Conservation (phyloP, 2,797 vertebrate genomes). For the Neosilurus hyrtlii region DNA sequence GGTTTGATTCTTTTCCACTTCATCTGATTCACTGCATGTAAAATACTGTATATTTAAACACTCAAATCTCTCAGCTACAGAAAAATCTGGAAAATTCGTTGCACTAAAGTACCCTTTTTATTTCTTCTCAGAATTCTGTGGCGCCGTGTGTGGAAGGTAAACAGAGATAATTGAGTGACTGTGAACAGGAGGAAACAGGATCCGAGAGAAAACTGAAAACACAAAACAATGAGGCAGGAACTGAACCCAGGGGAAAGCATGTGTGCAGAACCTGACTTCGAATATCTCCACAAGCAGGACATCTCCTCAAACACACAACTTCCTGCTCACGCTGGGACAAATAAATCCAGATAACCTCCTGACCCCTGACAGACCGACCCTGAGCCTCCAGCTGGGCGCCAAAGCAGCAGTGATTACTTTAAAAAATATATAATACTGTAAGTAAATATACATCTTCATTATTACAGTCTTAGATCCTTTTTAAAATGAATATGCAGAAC, state of each 20-base stretch:
- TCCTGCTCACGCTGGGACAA: conserved; percentile 25
- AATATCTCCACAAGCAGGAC: conserved; percentile 40
- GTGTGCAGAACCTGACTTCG: conserved; percentile 25
- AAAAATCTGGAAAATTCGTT: background rate
- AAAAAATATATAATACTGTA: background rate
- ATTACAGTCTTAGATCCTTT: background rate
- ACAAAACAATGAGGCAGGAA: conserved; percentile 68
- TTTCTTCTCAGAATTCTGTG: conserved; percentile 50
- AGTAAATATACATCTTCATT: background rate
- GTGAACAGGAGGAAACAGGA: conserved; percentile 68
- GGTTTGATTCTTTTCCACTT: background rate
- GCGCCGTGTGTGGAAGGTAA: conserved; percentile 62
- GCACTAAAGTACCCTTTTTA: background rate
- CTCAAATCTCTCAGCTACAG: background rate
- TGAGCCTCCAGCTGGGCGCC: background rate
- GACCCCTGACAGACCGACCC: background rate
- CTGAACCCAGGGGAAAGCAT: conserved; percentile 51
- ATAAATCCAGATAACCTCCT: conserved; percentile 15
- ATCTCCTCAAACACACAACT: conserved; percentile 43
- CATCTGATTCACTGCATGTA: background rate
- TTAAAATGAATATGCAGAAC: background rate
- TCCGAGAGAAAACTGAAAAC: conserved; percentile 60
- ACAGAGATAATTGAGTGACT: conserved; percentile 60
- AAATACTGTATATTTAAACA: background rate
- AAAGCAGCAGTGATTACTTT: background rate